phyloP scores from a whole-genome alignment of 2,888 invertebrate species.

The Heliothis peltigera region DNA sequence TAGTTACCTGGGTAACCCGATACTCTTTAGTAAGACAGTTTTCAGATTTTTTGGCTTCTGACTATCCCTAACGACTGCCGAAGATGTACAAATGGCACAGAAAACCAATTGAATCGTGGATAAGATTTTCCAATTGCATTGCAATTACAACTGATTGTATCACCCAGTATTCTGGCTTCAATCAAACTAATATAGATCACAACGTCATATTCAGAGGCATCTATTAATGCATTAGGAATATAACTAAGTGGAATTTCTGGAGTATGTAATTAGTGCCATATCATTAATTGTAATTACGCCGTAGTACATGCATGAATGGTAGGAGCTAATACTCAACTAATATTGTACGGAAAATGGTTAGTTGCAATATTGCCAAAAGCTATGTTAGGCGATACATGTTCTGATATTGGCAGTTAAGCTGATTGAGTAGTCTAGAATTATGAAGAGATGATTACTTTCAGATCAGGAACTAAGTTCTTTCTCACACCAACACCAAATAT shows the following conservation, averaged over 20 bases:
- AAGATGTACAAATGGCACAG: too few species aligned
- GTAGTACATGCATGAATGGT: conserved; percentile 14
- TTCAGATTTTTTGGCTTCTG: too few species aligned
- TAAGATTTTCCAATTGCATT: too few species aligned
- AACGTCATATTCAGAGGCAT: background rate
- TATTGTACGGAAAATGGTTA: background rate
- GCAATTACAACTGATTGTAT: too few species aligned
- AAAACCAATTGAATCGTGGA: too few species aligned
- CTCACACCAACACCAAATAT: too few species aligned
- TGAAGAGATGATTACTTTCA: background rate
- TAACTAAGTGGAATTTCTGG: conserved; percentile 22
- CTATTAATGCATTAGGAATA: conserved; percentile 26
- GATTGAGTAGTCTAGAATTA: background rate
- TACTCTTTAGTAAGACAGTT: too few species aligned
- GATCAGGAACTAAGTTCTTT: background rate
- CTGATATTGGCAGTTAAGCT: too few species aligned
- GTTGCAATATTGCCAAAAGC: background rate
- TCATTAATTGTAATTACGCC: conserved; percentile 28
- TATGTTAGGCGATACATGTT: too few species aligned
- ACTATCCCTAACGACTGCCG: too few species aligned
- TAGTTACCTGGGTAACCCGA: too few species aligned
- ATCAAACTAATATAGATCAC: background rate
- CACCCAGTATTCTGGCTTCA: background rate
- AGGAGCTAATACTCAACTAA: background rate
- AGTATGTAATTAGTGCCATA: conserved; percentile 37